A percentile compares a stretch with the other conserved stretches of the same genome.
Evolutionary conservation across 2,113 vertebrate genomes (phyloP).

Genomic region (Danionella cerebrum): DNA sequence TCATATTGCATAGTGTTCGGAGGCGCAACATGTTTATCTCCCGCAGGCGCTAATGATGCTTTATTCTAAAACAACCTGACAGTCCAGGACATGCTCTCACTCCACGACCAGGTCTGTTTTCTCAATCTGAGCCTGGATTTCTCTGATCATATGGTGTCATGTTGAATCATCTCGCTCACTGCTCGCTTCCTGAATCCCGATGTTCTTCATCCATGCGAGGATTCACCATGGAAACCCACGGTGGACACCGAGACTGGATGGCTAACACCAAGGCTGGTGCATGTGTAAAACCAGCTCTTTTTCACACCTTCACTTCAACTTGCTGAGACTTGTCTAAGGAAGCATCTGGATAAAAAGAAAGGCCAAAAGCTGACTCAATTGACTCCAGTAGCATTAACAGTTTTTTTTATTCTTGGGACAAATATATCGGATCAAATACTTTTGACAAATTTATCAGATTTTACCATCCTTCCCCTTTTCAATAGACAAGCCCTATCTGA

Average conservation of each 20-base stretch:
- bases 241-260: slow-evolving; percentile 23
- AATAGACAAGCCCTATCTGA: not conserved
- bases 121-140: not conserved
- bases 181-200: slow-evolving; percentile 21
- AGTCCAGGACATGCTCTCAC: slow-evolving; percentile 4
- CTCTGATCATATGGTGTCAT: not conserved
- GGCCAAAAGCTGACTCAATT: no score
- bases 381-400: no score
- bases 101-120: not conserved
- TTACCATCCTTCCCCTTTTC: no score
- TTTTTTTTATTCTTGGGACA: no score
- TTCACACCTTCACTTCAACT: not conserved
- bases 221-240: slow-evolving; percentile 45
- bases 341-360: not conserved
- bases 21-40: slow-evolving; percentile 56
- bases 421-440: no score
- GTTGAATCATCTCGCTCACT: not conserved
- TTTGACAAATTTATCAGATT: no score
- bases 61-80: not conserved
- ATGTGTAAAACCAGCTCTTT: slow-evolving; percentile 29
- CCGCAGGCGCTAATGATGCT: not conserved
- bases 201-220: slow-evolving; percentile 44
- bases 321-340: slow-evolving; percentile 10
- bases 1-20: not conserved
- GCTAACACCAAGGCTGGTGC: slow-evolving; percentile 14